Evolutionary conservation across 2,888 invertebrate species (phyloP).

Genomic region (Melinaea menophilus): DNA sequence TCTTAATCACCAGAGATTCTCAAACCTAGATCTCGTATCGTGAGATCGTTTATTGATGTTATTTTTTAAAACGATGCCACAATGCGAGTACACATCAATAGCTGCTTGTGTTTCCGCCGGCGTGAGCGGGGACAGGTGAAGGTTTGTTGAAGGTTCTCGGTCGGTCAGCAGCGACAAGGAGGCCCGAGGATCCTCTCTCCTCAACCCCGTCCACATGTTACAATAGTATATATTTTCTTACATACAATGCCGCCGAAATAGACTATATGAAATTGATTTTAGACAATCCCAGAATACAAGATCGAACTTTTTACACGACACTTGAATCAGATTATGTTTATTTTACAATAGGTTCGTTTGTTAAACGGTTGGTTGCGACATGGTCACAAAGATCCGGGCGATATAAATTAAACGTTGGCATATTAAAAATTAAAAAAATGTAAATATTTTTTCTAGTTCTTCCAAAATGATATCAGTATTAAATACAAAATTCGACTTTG

Average conservation of each 20-base stretch:
- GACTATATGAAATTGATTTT: constrained; percentile 72
- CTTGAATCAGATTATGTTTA: constrained; percentile 50
- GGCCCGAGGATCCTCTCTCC: constrained; percentile 36
- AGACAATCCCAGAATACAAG: constrained; percentile 78
- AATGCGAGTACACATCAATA: too few relatives aligned
- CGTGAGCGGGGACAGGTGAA: background rate
- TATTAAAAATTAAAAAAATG: constrained; percentile 51
- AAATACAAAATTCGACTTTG: constrained; percentile 77
- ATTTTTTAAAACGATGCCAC: too few relatives aligned
- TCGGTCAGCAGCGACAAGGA: constrained; percentile 1
- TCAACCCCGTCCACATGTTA: constrained; percentile 58
- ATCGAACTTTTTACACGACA: constrained; percentile 76
- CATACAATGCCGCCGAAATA: constrained; percentile 68
- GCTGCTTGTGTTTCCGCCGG: background rate
- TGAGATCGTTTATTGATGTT: too few relatives aligned
- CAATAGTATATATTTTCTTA: constrained; percentile 76
- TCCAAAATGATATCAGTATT: constrained; percentile 78
- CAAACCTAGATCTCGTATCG: background rate
- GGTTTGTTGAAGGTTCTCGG: constrained; percentile 7
- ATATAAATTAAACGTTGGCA: constrained; percentile 70
- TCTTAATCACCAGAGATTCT: background rate
- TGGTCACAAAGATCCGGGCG: constrained; percentile 73
- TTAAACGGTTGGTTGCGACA: constrained; percentile 71
- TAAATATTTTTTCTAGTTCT: constrained; percentile 77
- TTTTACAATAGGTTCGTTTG: constrained; percentile 48